Conservation (phyloP, 2,888 invertebrate species). For the Operophtera brumata region DNA sequence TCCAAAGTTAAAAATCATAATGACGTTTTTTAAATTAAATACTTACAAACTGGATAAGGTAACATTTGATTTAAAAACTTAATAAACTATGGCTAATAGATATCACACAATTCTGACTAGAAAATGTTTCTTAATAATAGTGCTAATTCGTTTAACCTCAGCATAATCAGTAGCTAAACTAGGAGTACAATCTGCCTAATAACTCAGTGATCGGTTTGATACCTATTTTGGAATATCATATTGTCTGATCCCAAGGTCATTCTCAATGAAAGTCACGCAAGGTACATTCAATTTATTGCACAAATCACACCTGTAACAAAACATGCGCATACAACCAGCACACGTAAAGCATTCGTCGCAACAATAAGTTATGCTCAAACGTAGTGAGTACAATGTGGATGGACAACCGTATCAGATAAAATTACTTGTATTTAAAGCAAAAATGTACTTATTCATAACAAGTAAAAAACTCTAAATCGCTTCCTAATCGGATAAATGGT, state of each 20-base stretch:
- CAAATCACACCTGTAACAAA: conserved; percentile 39
- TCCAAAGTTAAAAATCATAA: too few species aligned
- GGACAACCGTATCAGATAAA: conserved; percentile 13
- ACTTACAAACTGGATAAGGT: too few species aligned
- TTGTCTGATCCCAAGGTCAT: conserved; percentile 33
- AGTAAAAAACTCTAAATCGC: too few species aligned
- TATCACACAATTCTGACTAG: too few species aligned
- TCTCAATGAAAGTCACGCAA: conserved; percentile 54
- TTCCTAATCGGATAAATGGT: too few species aligned
- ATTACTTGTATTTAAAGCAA: too few species aligned
- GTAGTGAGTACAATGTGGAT: conserved; percentile 35
- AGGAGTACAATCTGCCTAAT: conserved; percentile 8
- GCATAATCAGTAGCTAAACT: background rate
- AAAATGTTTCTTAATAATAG: too few species aligned
- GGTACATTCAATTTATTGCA: conserved; percentile 48
- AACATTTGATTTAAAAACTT: too few species aligned
- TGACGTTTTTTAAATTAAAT: too few species aligned
- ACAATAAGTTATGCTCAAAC: conserved; percentile 30
- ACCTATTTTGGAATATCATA: conserved; percentile 40
- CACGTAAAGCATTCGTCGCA: conserved; percentile 64
- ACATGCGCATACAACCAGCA: conserved; percentile 62
- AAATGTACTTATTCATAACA: too few species aligned
- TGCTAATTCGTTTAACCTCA: too few species aligned
- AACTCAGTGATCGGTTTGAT: conserved; percentile 69
- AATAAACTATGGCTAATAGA: too few species aligned